Base-by-base conservation (phyloP, 2,888 invertebrate species). In the Macrophya annulata region DNA sequence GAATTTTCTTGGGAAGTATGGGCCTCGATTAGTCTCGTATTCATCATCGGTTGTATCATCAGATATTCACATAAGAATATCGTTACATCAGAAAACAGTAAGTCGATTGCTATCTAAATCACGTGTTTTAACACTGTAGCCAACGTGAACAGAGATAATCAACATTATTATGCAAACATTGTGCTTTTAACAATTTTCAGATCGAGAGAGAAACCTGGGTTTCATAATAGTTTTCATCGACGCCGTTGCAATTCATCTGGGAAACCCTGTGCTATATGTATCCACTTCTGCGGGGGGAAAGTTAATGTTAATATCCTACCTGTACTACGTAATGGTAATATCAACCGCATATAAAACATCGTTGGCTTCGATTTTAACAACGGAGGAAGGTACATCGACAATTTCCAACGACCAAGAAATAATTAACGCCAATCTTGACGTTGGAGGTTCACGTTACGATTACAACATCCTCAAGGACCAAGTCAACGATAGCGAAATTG, bases 261-360 rank as follows among this genome's bases (percentile, higher is more conserved):
- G 81, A 5, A 59, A 62, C n/a, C 81, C 81, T 0, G 40, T 81
- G 15, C 6, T 21, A 4, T 25, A 62, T 21, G 59, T 62, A 12
- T 62, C 62, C 12, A 43, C 62, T 1, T 81, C 81, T 62, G 15
- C 62, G 4, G 81, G 81, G 2, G 81, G 62, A 0, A 81, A 21
- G 25, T 62, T 40, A 15, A 21, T 81, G 40, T 62, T 81, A 12
- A 21, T 62, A 8, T 9, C 21, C 21, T 62, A 21, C 17, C 12
- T 81, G 43, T 81, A 62, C 5, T 81, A 81, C 59, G 43, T 62
- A 59, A 81, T 81, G 62, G 81, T 81, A 1, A 43, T 81, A 43
- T 40, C 81, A 15, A 81, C 81, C 4, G 81, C 81, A 4, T 81
- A 81, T 43, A 81, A 81, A 62, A 62, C 81, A 12, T 81, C 81